Base-by-base conservation (phyloP, 1,140 invertebrate genomes). In the Drosophila bocki region DNA sequence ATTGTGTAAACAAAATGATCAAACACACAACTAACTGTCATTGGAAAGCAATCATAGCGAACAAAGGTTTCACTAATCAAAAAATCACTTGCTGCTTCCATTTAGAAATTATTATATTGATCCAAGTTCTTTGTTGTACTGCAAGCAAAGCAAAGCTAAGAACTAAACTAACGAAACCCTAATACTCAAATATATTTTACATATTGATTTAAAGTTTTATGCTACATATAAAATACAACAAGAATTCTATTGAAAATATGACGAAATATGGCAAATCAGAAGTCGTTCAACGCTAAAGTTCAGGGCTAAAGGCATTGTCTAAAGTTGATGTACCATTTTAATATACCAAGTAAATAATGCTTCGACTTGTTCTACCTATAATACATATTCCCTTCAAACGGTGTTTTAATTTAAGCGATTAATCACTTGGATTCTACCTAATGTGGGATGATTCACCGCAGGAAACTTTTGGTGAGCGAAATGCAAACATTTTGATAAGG, bases 1-100 rank as follows among this genome's bases (percentile, higher is more conserved):
- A 62, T 41, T 72, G 45, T 48, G 51, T 61, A 59, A 68, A 63
- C 47, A 68, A 58, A 63, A 78, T 48, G 37, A 60, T 67, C 58
- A 47, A 63, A n/a, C 13, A 42, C 12, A 19, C 32, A 61, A 32
- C 26, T 41, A 61, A 22, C 26, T 60, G 33, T 62, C 39, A 65
- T 45, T 45, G 62, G 19, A 2, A 1, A 15, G 19, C 62, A 65
- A 62, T 65, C 62, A 62, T 6, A 15, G 41, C 41, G 41, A 44
- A 62, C 19, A 54, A 22, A 22, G 17, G 35, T 33, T 42, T 2
- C 17, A 59, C 12, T 37, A 19, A 53, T 19, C 1, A 37, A 22
- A 33, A 19, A 7, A 3, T 17, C 32, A 35, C 32, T 35, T 17
- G 32, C 3, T 37, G 35, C 17, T 15, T 29, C 5, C 26, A 29